Percentiles rank a stretch among this genome's conserved stretches.
These are phyloP conservation scores for Listronotus oregonensis DNA, from an alignment of 1,140 invertebrate species.

Conservation along the genomic window DNA sequence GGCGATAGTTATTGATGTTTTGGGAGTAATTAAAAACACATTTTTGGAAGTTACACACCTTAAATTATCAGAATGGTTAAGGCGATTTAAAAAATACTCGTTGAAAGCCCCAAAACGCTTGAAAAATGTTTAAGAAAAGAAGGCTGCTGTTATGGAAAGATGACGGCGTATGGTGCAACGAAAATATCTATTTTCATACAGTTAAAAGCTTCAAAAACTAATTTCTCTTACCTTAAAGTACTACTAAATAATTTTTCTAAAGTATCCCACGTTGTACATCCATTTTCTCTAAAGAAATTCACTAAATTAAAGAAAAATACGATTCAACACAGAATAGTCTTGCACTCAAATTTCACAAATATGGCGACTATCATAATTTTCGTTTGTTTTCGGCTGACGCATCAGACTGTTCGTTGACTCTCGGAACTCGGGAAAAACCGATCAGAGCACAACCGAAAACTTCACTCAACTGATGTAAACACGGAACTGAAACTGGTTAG, in stretches of 20 bases:
- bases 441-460: no score
- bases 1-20: constrained; percentile 8
- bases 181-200: not conserved
- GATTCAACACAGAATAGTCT: not conserved
- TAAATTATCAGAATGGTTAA: no score
- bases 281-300: constrained; percentile 3
- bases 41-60: not conserved
- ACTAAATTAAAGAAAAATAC: not conserved
- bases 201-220: not conserved
- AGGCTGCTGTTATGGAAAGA: constrained; percentile 7
- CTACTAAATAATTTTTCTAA: not conserved
- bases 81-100: not conserved
- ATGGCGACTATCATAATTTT: constrained; percentile 4
- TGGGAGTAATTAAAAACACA: not conserved
- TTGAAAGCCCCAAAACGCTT: not conserved
- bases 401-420: not conserved
- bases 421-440: no score
- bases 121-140: not conserved
- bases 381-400: not conserved
- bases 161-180: constrained; percentile 12
- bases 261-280: not conserved
- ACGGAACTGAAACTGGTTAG: no score
- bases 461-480: no score
- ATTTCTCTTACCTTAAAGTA: constrained; percentile 8
- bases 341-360: constrained; percentile 2